Percentiles rank a stretch among this genome's conserved stretches.
Evolutionary conservation across 2,888 invertebrate species (phyloP).

Genomic region (Mesorhabditis sp.): DNA sequence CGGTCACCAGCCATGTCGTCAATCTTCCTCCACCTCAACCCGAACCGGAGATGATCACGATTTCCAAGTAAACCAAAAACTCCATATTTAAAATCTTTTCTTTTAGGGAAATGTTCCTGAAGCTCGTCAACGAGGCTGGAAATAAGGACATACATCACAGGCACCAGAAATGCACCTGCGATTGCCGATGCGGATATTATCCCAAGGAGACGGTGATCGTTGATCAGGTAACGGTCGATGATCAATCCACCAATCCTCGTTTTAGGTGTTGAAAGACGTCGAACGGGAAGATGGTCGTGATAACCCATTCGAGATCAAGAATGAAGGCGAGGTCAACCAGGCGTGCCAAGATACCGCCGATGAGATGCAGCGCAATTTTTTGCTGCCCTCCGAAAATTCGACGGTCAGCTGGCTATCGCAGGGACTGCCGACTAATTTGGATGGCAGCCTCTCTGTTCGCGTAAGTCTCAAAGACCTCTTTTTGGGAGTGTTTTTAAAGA

Average conservation of each 20-base stretch:
- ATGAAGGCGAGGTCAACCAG: conserved; percentile 22
- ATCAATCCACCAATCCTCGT: background rate
- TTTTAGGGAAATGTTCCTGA: conserved; percentile 26
- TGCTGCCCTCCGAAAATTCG: conserved; percentile 28
- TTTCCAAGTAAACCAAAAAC: too few relatives aligned
- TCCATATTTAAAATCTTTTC: background rate
- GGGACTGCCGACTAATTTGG: too few relatives aligned
- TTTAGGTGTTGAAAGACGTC: background rate
- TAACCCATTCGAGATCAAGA: conserved; percentile 12
- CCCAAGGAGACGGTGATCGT: conserved; percentile 47
- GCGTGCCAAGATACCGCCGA: conserved; percentile 29
- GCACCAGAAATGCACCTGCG: conserved; percentile 22
- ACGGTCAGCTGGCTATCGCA: conserved; percentile 28
- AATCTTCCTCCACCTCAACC: too few relatives aligned
- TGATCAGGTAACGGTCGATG: conserved; percentile 33
- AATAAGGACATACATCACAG: too few relatives aligned
- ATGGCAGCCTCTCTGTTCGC: too few relatives aligned
- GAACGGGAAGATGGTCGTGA: too few relatives aligned
- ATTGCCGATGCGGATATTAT: conserved; percentile 47
- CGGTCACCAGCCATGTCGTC: too few relatives aligned
- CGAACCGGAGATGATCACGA: too few relatives aligned
- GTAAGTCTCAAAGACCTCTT: too few relatives aligned
- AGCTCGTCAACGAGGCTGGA: conserved; percentile 8
- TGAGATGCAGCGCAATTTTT: conserved; percentile 32
- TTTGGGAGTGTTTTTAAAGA: too few relatives aligned